phyloP scores from a whole-genome alignment of 2,888 invertebrate genomes.

The Arge pagana region DNA sequence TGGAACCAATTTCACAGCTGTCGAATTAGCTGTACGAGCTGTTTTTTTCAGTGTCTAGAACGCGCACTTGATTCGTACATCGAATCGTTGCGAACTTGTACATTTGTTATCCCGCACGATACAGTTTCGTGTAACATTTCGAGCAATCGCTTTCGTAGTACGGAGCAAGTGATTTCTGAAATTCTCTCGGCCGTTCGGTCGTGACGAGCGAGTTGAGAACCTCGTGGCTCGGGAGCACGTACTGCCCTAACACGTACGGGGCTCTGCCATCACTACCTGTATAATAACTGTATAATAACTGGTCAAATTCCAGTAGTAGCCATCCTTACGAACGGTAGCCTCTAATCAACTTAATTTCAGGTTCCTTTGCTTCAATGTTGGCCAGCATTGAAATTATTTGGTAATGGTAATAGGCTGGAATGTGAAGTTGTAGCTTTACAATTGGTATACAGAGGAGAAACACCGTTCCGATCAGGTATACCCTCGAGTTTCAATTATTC shows the following conservation, averaged over 20 bases:
- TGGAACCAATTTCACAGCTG: too few species aligned
- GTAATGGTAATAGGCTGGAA: conserved; percentile 57
- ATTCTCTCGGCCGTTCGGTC: too few species aligned
- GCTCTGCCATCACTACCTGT: conserved; percentile 18
- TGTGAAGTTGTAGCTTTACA: conserved; percentile 42
- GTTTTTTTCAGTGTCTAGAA: too few species aligned
- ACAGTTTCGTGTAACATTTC: too few species aligned
- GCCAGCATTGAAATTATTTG: conserved; percentile 55
- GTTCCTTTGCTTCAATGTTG: conserved; percentile 49
- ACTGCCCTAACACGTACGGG: conserved; percentile 34
- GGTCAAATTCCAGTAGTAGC: conserved; percentile 58
- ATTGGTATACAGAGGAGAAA: neutral
- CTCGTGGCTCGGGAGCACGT: conserved; percentile 37
- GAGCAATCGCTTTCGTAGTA: too few species aligned
- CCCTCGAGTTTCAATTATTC: conserved; percentile 20
- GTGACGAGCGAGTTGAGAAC: conserved; percentile 32
- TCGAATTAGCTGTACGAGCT: too few species aligned
- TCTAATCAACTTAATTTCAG: conserved; percentile 58
- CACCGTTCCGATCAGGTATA: conserved; percentile 3
- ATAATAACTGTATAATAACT: conserved; percentile 53
- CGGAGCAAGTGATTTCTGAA: too few species aligned
- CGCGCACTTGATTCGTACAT: too few species aligned
- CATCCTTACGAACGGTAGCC: conserved; percentile 57
- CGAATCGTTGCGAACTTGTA: too few species aligned
- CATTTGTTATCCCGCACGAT: too few species aligned